A percentile compares a stretch with the other conserved stretches of the same genome.
Evolutionary conservation across 2,113 vertebrate species (phyloP).

Genomic region (Spermophilus dauricus): DNA sequence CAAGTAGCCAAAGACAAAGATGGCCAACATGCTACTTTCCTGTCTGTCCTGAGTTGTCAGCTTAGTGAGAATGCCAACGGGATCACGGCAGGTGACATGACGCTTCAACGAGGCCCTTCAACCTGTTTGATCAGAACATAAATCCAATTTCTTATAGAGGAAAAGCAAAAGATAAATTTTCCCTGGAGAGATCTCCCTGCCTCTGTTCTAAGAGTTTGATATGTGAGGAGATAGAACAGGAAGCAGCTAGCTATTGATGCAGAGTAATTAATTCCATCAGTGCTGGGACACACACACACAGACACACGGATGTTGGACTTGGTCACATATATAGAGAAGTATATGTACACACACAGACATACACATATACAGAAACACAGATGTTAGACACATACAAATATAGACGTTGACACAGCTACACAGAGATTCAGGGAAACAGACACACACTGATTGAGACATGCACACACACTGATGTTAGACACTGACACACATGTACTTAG

Average conservation of each 20-base stretch:
- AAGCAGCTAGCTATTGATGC: background rate
- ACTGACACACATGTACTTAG: background rate
- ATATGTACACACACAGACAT: background rate
- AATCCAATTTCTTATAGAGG: background rate
- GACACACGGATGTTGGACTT: background rate
- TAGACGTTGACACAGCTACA: background rate
- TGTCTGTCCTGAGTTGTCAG: background rate
- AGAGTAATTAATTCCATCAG: conserved; percentile 2
- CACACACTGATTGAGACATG: background rate
- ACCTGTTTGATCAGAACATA: background rate
- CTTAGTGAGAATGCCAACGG: background rate
- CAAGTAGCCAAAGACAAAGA: background rate
- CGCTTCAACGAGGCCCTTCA: background rate
- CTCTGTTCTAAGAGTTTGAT: background rate
- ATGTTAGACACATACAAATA: background rate
- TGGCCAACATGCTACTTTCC: background rate
- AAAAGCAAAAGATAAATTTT: conserved; percentile 40
- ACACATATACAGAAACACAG: background rate
- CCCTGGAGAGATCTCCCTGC: background rate
- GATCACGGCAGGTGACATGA: background rate
- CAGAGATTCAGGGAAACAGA: no score
- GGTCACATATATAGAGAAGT: no score
- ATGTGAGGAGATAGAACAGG: background rate
- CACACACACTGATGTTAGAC: background rate
- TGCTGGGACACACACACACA: background rate